These are phyloP conservation scores for Globia sparganii DNA, from an alignment of 2,888 invertebrate genomes.

Conservation along the genomic window DNA sequence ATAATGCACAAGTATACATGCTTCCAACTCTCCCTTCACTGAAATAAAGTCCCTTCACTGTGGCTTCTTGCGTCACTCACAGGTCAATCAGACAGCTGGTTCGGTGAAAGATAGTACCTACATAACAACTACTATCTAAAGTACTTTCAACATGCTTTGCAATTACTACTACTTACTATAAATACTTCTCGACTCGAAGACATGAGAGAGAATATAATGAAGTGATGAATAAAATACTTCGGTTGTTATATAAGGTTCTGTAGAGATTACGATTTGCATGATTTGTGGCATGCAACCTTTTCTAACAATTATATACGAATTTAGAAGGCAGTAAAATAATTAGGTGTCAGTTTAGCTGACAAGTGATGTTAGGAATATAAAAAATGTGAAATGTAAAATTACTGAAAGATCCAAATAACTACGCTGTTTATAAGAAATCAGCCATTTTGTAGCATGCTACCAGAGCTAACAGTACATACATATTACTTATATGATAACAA, in stretches of 20 bases:
- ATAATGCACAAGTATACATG: slow-evolving; percentile 7
- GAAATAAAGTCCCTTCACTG: slow-evolving; percentile 29
- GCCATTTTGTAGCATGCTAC: not conserved
- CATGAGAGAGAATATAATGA: not conserved
- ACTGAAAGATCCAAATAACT: not conserved
- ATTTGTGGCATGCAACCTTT: not conserved
- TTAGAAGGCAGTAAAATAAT: too few relatives aligned
- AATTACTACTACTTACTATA: not conserved
- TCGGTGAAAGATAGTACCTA: not conserved
- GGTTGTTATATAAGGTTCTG: not conserved
- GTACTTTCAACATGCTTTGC: slow-evolving; percentile 1
- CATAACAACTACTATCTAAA: not conserved
- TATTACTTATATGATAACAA: not conserved
- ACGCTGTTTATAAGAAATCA: not conserved
- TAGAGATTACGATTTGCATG: not conserved
- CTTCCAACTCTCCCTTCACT: slow-evolving; percentile 22
- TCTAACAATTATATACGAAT: not conserved
- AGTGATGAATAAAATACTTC: not conserved
- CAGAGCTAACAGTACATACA: too few relatives aligned
- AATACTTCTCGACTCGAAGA: not conserved
- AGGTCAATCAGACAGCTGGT: not conserved
- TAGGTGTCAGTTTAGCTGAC: not conserved
- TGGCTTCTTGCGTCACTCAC: slow-evolving; percentile 4
- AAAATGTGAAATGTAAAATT: not conserved
- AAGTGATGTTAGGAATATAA: not conserved